These are phyloP conservation scores for Tachypleus tridentatus DNA, from an alignment of 1,140 invertebrate species.

Conservation along the genomic window DNA sequence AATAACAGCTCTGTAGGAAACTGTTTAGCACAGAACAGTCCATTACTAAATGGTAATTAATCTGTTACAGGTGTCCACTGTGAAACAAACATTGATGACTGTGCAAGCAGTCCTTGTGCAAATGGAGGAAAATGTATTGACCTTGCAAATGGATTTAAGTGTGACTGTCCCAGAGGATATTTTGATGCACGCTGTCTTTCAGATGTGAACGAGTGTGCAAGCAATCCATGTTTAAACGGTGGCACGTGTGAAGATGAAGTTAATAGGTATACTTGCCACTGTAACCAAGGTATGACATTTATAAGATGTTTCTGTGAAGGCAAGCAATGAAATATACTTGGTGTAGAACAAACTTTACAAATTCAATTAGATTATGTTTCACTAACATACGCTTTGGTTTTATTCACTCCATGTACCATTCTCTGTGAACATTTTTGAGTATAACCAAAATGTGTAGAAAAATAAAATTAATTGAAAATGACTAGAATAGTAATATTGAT, in stretches of 20 bases:
- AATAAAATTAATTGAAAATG: no score
- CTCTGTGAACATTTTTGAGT: no score
- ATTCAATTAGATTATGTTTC: no score
- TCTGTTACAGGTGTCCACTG: constrained; percentile 69
- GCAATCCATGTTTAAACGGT: constrained; percentile 52
- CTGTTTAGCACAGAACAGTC: not conserved
- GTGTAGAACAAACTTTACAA: no score
- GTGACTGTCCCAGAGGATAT: constrained; percentile 70
- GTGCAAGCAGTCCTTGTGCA: constrained; percentile 64
- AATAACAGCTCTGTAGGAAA: no score
- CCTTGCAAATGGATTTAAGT: constrained; percentile 59
- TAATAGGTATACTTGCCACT: constrained; percentile 76
- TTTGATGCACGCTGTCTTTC: constrained; percentile 76
- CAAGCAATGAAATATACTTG: constrained; percentile 36
- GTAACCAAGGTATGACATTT: constrained; percentile 38
- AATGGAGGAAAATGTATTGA: constrained; percentile 74
- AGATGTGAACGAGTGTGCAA: constrained; percentile 81
- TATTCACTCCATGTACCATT: no score
- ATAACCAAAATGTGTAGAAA: no score
- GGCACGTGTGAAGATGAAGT: constrained; percentile 60
- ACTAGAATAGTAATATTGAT: no score
- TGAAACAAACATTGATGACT: constrained; percentile 88
- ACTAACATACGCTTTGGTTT: no score
- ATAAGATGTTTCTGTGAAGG: constrained; percentile 73
- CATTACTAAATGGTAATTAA: not conserved